phyloP scores from a whole-genome alignment of 2,113 vertebrate species.

The Parotia lawesii region DNA sequence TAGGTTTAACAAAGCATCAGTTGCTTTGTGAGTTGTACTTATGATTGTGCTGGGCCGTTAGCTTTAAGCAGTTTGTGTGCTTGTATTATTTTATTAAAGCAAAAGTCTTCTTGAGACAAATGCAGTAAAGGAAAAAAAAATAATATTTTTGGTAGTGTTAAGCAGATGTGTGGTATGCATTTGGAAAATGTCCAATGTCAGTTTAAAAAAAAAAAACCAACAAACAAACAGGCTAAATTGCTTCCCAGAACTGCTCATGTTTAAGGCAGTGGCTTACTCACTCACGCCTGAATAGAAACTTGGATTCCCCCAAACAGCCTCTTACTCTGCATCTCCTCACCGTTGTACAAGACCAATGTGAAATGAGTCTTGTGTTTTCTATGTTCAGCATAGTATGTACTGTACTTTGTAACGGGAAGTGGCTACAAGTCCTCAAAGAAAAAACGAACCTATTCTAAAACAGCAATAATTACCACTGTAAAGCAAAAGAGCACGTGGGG shows the following conservation, averaged over 20 bases:
- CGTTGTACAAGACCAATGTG: constrained; percentile 13
- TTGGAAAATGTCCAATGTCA: constrained; percentile 21
- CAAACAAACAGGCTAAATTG: not conserved
- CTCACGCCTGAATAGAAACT: not conserved
- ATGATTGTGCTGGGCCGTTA: not conserved
- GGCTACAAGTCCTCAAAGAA: constrained; percentile 44
- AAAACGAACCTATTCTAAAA: constrained; percentile 29
- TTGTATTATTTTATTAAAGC: constrained; percentile 26
- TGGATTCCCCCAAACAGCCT: not conserved
- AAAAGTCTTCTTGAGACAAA: not conserved
- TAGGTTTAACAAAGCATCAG: constrained; percentile 49
- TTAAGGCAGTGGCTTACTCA: constrained; percentile 18
- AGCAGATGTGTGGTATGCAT: constrained; percentile 45
- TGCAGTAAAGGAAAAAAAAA: not conserved
- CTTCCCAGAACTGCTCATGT: not conserved
- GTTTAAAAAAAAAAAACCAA: not conserved
- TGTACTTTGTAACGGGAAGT: constrained; percentile 47
- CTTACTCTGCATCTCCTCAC: constrained; percentile 41
- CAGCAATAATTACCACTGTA: constrained; percentile 74
- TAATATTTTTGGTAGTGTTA: constrained; percentile 1
- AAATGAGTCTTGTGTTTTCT: constrained; percentile 53
- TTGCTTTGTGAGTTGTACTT: constrained; percentile 25
- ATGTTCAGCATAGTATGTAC: constrained; percentile 54
- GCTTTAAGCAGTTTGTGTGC: constrained; percentile 56
- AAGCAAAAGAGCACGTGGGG: not conserved